These are phyloP conservation scores for Geotrupes spiniger DNA, from an alignment of 2,888 invertebrate species.

Conservation along the genomic window DNA sequence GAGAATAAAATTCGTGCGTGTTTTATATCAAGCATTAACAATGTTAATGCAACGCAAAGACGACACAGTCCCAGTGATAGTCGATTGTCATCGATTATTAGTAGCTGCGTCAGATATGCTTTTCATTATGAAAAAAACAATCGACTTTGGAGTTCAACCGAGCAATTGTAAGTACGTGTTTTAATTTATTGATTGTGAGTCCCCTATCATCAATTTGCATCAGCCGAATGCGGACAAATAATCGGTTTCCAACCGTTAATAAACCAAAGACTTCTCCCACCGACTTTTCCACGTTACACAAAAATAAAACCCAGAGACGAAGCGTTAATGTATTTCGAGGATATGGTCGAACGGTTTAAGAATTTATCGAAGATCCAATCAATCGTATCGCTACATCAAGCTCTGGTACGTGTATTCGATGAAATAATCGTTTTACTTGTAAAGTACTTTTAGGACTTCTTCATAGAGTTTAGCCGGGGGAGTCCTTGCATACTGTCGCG, in stretches of 20 bases:
- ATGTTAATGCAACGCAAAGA: constrained; percentile 59
- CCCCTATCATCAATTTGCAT: constrained; percentile 23
- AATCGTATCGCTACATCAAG: constrained; percentile 75
- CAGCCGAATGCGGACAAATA: constrained; percentile 71
- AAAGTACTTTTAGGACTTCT: constrained; percentile 69
- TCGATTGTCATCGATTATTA: constrained; percentile 78
- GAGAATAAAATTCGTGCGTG: constrained; percentile 81
- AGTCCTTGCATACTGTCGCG: constrained; percentile 89
- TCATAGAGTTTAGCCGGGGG: constrained; percentile 86
- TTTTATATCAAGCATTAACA: constrained; percentile 78
- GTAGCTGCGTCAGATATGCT: constrained; percentile 80
- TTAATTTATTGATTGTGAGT: constrained; percentile 47
- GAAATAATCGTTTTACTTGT: constrained; percentile 1
- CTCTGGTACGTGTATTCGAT: constrained; percentile 63
- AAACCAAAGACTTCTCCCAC: constrained; percentile 93
- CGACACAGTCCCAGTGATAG: constrained; percentile 60
- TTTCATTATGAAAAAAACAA: constrained; percentile 73
- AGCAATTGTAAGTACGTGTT: constrained; percentile 52
- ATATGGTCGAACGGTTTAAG: constrained; percentile 76
- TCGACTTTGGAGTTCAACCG: constrained; percentile 71
- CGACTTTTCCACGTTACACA: constrained; percentile 96
- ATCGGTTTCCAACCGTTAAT: constrained; percentile 96
- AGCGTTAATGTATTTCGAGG: constrained; percentile 78
- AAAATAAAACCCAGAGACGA: constrained; percentile 80
- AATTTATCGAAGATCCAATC: constrained; percentile 79